Conservation (phyloP, 2,797 vertebrate species). For the Saguinus oedipus region DNA sequence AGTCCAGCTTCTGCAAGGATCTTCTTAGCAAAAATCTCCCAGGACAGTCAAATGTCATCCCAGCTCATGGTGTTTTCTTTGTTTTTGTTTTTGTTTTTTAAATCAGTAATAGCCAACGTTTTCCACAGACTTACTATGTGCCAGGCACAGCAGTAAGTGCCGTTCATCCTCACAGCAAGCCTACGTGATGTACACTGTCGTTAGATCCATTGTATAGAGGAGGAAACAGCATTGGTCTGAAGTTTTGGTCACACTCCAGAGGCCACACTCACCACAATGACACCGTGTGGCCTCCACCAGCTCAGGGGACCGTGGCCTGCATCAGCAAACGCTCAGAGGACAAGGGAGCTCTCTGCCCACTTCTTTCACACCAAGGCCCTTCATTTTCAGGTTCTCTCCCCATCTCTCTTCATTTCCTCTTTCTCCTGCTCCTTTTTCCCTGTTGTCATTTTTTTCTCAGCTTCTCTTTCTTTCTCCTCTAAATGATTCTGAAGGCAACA, state of each 20-base stretch:
- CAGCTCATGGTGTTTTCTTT: background rate
- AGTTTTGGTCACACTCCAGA: no score
- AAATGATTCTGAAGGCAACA: background rate
- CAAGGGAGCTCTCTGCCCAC: background rate
- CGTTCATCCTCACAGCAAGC: background rate
- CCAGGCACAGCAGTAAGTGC: background rate
- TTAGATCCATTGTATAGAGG: fast-evolving
- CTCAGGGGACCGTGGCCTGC: background rate
- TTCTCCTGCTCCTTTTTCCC: no score
- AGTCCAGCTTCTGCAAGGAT: background rate
- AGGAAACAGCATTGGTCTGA: background rate
- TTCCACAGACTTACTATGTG: background rate
- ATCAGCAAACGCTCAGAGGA: fast-evolving
- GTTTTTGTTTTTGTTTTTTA: background rate
- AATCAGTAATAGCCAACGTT: no score
- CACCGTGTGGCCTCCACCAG: fast-evolving
- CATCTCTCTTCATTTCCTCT: no score
- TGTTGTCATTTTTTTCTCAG: background rate
- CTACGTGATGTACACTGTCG: fast-evolving
- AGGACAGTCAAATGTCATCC: no score
- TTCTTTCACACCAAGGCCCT: background rate
- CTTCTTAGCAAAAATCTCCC: background rate
- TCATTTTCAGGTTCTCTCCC: background rate
- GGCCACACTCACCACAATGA: fast-evolving
- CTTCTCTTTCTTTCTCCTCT: background rate